Conservation (phyloP, 2,888 invertebrate species). For the Ctena decussata region DNA sequence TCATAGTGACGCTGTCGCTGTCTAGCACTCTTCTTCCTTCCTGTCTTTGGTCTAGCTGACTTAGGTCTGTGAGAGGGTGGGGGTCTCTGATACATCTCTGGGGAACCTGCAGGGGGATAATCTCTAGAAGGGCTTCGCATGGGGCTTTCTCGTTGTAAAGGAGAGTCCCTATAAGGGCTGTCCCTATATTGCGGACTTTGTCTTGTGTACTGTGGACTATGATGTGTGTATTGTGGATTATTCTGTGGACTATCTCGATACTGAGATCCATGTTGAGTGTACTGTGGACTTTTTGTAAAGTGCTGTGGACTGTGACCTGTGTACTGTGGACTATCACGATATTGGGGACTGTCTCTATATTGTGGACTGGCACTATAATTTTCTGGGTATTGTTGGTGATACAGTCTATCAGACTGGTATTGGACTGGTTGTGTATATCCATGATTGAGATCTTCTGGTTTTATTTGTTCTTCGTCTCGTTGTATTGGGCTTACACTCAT, state of each 20-base stretch:
- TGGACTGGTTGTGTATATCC: not conserved
- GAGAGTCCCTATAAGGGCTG: slow-evolving; percentile 23
- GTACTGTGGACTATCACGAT: slow-evolving; percentile 7
- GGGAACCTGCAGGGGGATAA: slow-evolving; percentile 42
- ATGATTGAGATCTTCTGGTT: slow-evolving; percentile 44
- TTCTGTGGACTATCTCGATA: slow-evolving; percentile 1
- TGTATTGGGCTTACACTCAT: slow-evolving; percentile 60
- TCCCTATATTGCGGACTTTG: not conserved
- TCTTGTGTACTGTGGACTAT: not conserved
- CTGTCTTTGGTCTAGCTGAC: slow-evolving; percentile 63
- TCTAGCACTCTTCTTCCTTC: slow-evolving; percentile 60
- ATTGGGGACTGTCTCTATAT: slow-evolving; percentile 13
- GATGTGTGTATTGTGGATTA: too few species aligned
- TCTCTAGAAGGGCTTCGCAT: not conserved
- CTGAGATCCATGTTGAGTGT: not conserved
- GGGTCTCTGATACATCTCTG: slow-evolving; percentile 34
- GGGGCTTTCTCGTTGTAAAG: not conserved
- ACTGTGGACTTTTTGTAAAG: not conserved
- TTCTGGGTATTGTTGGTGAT: not conserved
- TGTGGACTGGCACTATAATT: slow-evolving; percentile 34
- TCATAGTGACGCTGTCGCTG: slow-evolving; percentile 53
- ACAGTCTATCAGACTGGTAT: slow-evolving; percentile 7
- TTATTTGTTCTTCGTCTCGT: slow-evolving; percentile 56
- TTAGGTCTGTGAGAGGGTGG: slow-evolving; percentile 61
- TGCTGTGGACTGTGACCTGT: slow-evolving; percentile 48